Evolutionary conservation across 2,888 invertebrate genomes (phyloP), one percentile per base, ranked within the genome.

Genomic region (Orthosia cruda): DNA sequence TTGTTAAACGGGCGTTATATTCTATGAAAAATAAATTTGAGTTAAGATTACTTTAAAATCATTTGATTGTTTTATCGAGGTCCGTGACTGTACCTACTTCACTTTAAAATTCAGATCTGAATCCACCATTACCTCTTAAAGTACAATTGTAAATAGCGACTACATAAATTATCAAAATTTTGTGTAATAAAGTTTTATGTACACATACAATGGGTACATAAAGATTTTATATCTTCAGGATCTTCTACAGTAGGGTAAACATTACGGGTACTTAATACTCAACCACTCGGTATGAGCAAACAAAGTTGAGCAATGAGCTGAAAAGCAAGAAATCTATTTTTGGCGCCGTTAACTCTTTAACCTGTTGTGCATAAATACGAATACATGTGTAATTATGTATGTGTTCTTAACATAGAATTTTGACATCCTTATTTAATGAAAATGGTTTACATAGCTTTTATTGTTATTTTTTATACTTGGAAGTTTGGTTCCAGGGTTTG

Each of bases 301-400:
- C 16, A n/a, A 74, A 47, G 55, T 83, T 65, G 49, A 70, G 83
- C 64, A 79, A 83, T 55, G 15, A 47, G 57, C 62, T 52, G 50
- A 59, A 74, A 74, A 78, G 66, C 62, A 62, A 57, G 61, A 47
- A 20, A 63, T 57, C 16, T 77, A 71, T 69, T 80, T 78, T 77
- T 52, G 62, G 47, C 18, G 40, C 18, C 20, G 18, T 26, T 52
- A 52, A 45, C 18, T 63, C 13, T 26, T 23, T 16, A 58, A 23
- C 40, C 9, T 20, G 20, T 49, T 63, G 40, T 47, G 12, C 15
- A 57, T 18, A 45, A 13, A 54, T 54, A 54, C 13, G 50, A 12
- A 49, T 55, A 49, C 1, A 26, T 49, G 15, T 45, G 57, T n/a
- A 15, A 61, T 13, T 40, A 20, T 63, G 18, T 54, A 11, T 49